Evolutionary conservation across 2,113 vertebrate genomes (phyloP), one percentile per base, ranked within the genome.

Genomic region (Pedionomus torquatus): DNA sequence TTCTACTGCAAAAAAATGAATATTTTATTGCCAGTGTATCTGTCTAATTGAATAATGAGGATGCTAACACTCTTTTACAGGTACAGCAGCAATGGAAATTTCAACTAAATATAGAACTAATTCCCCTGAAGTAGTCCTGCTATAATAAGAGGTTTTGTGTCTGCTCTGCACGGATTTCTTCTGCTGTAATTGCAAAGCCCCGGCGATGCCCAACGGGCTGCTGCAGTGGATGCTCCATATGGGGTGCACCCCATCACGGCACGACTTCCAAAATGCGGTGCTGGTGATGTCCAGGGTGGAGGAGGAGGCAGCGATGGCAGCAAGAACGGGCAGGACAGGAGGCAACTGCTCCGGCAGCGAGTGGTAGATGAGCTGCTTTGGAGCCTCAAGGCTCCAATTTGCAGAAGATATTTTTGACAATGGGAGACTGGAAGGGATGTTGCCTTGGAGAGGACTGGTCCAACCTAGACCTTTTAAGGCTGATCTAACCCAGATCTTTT

Each of bases 21-120:
- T 91, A 57, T 93, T 95, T 95, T 94, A 95, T 83, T 88, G 83
- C 94, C 41, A 44, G 43, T 55, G 74, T 79, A 79, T 76, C 66
- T 86, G 89, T 83, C 69, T 97, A 95, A 97, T 96, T 96, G 97
- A 97, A 97, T 96, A 87, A 92, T 63, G 88, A 89, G 77, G 66
- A 79, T 90, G 51, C 65, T 74, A 61, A 33, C 0, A 17, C 74
- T 93, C 65, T 89, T 93, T 91, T 93, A 80, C 91, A 95, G 93
- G 92, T 91, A 81, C 39, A 60, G 92, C 41, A 39, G 91, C 72
- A 80, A 68, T 55, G 76, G 79, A 74, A 94, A 80, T 69, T 82
- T 58, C 61, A 31, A 6, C 63, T 77, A 82, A 94, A 90, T 35
- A 13, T 65, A 87, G 89, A 84, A 54, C 35, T 51, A 44, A 25